These are phyloP conservation scores for Empis stercorea DNA, from an alignment of 2,888 invertebrate species.

Conservation along the genomic window DNA sequence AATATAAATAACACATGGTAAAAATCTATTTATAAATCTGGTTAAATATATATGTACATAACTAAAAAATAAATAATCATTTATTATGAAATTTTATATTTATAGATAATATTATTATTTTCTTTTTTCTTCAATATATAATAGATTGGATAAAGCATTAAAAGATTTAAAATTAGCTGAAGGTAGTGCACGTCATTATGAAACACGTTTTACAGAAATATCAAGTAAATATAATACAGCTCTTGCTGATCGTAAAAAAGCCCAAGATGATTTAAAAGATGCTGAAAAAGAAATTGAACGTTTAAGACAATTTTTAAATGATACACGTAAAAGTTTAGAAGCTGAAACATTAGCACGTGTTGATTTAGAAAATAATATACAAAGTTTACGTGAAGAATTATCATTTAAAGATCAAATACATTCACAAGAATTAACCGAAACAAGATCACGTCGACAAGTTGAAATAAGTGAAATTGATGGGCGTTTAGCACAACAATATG, in stretches of 20 bases:
- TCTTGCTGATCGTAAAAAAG: constrained; percentile 67
- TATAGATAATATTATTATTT: too few species aligned
- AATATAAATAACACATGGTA: too few species aligned
- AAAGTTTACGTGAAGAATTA: constrained; percentile 82
- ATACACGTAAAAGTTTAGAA: constrained; percentile 76
- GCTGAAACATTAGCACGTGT: constrained; percentile 88
- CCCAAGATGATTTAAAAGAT: constrained; percentile 60
- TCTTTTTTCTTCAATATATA: too few species aligned
- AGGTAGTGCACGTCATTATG: constrained; percentile 39
- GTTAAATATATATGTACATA: too few species aligned
- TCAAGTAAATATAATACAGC: constrained; percentile 65
- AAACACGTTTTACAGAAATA: constrained; percentile 53
- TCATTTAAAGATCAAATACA: constrained; percentile 78
- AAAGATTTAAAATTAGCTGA: constrained; percentile 16
- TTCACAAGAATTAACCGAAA: constrained; percentile 80
- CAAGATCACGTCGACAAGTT: constrained; percentile 70
- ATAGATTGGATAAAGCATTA: constrained; percentile 16
- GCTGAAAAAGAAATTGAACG: constrained; percentile 64
- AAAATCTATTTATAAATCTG: too few species aligned
- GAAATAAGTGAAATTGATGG: constrained; percentile 93
- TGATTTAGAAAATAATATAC: constrained; percentile 85
- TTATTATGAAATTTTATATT: too few species aligned
- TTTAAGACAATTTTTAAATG: constrained; percentile 62
- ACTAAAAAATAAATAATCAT: too few species aligned
- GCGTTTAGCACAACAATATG: constrained; percentile 81